These are phyloP conservation scores for Atractosteus spatula DNA, from an alignment of 2,113 vertebrate genomes.

Conservation along the genomic window DNA sequence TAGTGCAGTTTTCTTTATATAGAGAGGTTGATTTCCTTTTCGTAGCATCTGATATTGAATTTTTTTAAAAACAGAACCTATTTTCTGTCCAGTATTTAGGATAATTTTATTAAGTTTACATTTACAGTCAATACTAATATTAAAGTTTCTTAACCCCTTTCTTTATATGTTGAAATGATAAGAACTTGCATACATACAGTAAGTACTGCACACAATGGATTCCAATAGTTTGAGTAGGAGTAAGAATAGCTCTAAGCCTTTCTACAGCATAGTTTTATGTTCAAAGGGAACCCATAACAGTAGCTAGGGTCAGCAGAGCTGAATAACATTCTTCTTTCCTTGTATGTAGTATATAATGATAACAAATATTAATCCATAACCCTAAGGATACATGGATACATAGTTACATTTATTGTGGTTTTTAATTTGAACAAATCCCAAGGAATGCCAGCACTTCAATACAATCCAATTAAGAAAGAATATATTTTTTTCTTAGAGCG, in stretches of 20 bases:
- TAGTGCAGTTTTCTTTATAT: too few relatives aligned
- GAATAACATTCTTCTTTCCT: constrained; percentile 13
- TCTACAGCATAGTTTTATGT: constrained; percentile 8
- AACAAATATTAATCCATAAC: constrained; percentile 25
- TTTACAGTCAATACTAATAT: too few relatives aligned
- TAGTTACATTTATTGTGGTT: constrained; percentile 3
- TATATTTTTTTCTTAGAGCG: neutral
- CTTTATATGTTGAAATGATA: constrained; percentile 9
- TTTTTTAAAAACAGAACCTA: too few relatives aligned
- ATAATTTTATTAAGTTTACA: too few relatives aligned
- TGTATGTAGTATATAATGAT: constrained; percentile 25
- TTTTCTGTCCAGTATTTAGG: too few relatives aligned
- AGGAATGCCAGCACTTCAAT: neutral
- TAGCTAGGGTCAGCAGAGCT: constrained; percentile 25
- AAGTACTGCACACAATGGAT: neutral
- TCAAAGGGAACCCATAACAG: constrained; percentile 16
- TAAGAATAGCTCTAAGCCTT: constrained; percentile 12
- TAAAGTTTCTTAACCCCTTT: neutral
- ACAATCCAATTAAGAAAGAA: constrained; percentile 4
- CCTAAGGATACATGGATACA: constrained; percentile 10
- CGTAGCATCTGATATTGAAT: too few relatives aligned
- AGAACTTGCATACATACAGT: neutral
- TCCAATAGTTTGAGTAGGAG: constrained; percentile 2
- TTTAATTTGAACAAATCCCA: constrained; percentile 15
- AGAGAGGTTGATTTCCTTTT: too few relatives aligned